phyloP scores from a whole-genome alignment of 1,140 invertebrate genomes.

The Chrysopa pallens region DNA sequence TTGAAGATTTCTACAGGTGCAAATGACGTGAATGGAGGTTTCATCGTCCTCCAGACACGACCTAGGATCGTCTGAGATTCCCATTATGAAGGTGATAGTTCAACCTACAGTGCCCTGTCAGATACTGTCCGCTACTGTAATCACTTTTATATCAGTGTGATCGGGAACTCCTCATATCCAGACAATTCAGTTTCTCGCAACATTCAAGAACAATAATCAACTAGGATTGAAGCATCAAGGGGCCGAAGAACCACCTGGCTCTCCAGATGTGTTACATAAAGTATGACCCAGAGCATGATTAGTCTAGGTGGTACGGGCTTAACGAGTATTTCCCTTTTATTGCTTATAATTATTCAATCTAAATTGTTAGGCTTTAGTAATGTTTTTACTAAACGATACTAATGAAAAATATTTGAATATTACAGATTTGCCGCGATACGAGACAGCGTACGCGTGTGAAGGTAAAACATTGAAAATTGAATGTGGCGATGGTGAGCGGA shows the following conservation, averaged over 20 bases:
- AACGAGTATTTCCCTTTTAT: too few species aligned
- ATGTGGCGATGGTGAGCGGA: slow-evolving; percentile 71
- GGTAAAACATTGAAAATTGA: slow-evolving; percentile 73
- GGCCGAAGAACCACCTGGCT: too few species aligned
- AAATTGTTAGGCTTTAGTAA: not conserved
- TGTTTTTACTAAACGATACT: not conserved
- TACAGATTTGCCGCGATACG: slow-evolving; percentile 51
- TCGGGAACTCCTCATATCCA: not conserved
- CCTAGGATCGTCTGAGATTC: too few species aligned
- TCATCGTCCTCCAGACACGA: too few species aligned
- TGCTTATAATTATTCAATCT: not conserved
- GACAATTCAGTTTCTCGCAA: not conserved
- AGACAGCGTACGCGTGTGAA: slow-evolving; percentile 87
- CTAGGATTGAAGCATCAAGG: not conserved
- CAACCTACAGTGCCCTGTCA: too few species aligned
- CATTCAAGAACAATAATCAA: not conserved
- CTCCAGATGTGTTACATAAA: too few species aligned
- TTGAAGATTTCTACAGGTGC: too few species aligned
- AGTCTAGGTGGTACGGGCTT: too few species aligned
- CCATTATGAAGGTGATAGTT: too few species aligned
- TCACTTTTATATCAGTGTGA: not conserved
- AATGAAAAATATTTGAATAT: slow-evolving; percentile 8
- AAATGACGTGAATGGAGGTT: too few species aligned
- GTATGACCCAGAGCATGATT: too few species aligned
- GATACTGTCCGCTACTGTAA: too few species aligned